A percentile compares a stretch with the other conserved stretches of the same genome.
Evolutionary conservation across 1,140 invertebrate species (phyloP).

Genomic region (Vanessa tameamea): DNA sequence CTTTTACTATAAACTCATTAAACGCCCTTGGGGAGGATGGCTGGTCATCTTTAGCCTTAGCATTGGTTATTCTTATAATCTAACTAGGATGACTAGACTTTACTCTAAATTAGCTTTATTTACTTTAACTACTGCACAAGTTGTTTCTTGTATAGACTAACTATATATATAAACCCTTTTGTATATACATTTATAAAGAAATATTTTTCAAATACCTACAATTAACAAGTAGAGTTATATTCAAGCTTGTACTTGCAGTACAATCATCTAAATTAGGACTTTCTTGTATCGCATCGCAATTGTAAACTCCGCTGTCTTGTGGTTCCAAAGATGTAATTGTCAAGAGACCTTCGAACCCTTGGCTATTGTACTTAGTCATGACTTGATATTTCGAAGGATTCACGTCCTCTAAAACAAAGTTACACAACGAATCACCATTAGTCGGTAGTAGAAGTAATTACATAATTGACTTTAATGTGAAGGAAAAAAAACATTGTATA

Average conservation of each 20-base stretch:
- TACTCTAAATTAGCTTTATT: no score
- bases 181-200: constrained; percentile 24
- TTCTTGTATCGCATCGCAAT: constrained; percentile 58
- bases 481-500: no score
- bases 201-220: constrained; percentile 46
- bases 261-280: constrained; percentile 50
- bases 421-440: neutral
- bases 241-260: constrained; percentile 35
- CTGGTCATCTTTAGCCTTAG: no score
- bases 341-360: constrained; percentile 63
- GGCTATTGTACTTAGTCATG: constrained; percentile 63
- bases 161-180: no score
- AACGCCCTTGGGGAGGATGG: no score
- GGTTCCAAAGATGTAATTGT: constrained; percentile 57
- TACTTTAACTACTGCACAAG: no score
- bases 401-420: constrained; percentile 45
- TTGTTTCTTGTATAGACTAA: no score
- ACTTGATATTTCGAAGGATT: constrained; percentile 54
- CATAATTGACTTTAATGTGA: no score
- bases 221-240: constrained; percentile 61
- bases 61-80: no score
- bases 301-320: constrained; percentile 60
- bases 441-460: no score
- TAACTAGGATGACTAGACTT: no score
- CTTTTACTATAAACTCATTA: no score